phyloP scores from a whole-genome alignment of 2,888 invertebrate genomes.

The Nasonovia ribisnigri region DNA sequence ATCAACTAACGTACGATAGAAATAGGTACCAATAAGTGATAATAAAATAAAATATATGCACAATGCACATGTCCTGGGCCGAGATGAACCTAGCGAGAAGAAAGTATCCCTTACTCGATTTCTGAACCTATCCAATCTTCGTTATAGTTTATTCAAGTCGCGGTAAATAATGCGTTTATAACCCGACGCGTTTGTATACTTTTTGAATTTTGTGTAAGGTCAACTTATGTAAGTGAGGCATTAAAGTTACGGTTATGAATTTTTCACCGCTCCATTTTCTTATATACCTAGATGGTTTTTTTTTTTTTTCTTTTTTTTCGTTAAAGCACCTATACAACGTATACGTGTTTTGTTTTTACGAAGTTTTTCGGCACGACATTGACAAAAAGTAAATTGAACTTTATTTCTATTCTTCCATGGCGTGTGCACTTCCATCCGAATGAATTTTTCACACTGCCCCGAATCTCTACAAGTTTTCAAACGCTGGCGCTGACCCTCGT shows the following conservation, averaged over 20 bases:
- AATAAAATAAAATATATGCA: background rate
- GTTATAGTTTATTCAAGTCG: background rate
- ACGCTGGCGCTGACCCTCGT: conserved; percentile 25
- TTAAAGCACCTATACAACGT: background rate
- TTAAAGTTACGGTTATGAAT: conserved; percentile 22
- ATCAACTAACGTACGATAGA: background rate
- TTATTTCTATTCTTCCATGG: conserved; percentile 18
- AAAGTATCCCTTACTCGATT: background rate
- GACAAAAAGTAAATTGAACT: conserved; percentile 42
- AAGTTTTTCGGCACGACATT: background rate
- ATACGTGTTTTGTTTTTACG: background rate
- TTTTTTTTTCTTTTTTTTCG: background rate
- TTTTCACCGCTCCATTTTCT: background rate
- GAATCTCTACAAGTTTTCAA: conserved; percentile 14
- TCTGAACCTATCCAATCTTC: background rate
- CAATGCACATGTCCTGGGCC: background rate
- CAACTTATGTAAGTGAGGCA: background rate
- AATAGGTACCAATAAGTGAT: background rate
- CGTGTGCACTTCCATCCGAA: conserved; percentile 21
- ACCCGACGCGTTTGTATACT: background rate
- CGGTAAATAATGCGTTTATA: background rate
- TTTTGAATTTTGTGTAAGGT: background rate
- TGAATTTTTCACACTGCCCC: conserved; percentile 13
- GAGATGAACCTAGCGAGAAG: background rate
- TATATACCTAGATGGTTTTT: background rate